Evolutionary conservation across 2,888 invertebrate species (phyloP), one percentile per base, ranked within the genome.

Genomic region (Ecliptopera silaceata): DNA sequence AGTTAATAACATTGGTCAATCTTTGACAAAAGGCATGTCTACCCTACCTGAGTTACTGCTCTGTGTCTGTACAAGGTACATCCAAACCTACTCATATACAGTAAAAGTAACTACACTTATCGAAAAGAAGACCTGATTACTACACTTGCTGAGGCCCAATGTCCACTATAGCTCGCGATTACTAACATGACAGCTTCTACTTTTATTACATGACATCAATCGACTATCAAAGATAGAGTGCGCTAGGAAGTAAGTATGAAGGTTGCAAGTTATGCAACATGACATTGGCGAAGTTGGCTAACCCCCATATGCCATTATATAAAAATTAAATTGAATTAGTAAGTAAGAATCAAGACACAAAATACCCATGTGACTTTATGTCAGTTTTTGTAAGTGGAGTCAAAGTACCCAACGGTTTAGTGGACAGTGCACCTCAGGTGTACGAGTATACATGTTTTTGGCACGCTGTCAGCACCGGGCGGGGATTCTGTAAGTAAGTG

Each of bases 401-500:
- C 13, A n/a, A 6, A n/a, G 44, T 36, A 20, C 36, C 42, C 15
- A 26, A 20, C 46, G 51, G 20, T 57, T 52, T 4, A 52, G 31
- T 41, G 48, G 44, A 22, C 51, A 48, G 10, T n/a, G 52, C 10
- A 36, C 51, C 44, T 22, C 26, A 41, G 36, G 12, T 11, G 42
- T 56, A 56, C n/a, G 56, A 42, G 52, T 71, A 63, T 53, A 55
- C 63, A 65, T 46, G 44, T 49, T 52, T 65, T 87, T 86, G 86
- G 83, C 86, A 82, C 86, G 85, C 59, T 65, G 74, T 74, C 82
- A 72, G 74, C 74, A 63, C 75, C 83, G 60, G 79, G 73, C 78
- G 81, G 63, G 34, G 61, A 77, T 69, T 88, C 89, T 89, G 89
- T 77, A 89, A 89, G 69, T 78, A 89, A 89, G 88, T 74, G 83